Evolutionary conservation across 2,797 vertebrate genomes (phyloP), one percentile per base, ranked within the genome.

Genomic region (Muraenolepis orangiensis): DNA sequence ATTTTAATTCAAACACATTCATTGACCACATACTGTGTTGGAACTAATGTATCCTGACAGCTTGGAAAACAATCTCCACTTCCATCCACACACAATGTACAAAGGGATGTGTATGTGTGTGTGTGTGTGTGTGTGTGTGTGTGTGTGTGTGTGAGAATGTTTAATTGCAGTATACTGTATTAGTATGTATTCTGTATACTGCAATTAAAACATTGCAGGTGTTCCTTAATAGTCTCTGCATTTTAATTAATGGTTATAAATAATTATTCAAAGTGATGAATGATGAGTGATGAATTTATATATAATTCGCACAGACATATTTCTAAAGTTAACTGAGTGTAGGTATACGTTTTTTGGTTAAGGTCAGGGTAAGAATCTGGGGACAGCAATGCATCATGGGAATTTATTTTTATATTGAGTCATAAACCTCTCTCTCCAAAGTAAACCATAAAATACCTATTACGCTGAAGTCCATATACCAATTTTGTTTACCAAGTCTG

Each of bases 1-100:
- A 67, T 31, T 67, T 67, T 67, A 67, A 67, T 67, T 31, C 16
- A 30, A 67, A 30, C 66, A 67, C 20, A 67, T 67, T 30, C 28
- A 67, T 30, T 67, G 64, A 16, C 23, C 23, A 30, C 26, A 66
- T 11, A 28, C 30, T 69, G 68, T 34, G 31, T 69, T 36, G 66
- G 66, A 67, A 67, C 66, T 67, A 67, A 31, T 31, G 26, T 26
- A 31, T 67, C 66, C 6, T 67, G 66, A 12, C 29, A 67, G 66
- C 30, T 31, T 66, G 26, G 29, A 67, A 64, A 23, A 23, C 2
- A n/a, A 18, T 29, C 31, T 67, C 66, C 30, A 29, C 3, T 31
- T 18, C 23, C 57, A 64, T 64, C 57, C 57, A 26, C 57, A 46
- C 13, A 46, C 16, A 16, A 46, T 46, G 40, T 46, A 12, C 57